phyloP scores from a whole-genome alignment of 1,140 invertebrate species.

The Drosophila nebulosa region DNA sequence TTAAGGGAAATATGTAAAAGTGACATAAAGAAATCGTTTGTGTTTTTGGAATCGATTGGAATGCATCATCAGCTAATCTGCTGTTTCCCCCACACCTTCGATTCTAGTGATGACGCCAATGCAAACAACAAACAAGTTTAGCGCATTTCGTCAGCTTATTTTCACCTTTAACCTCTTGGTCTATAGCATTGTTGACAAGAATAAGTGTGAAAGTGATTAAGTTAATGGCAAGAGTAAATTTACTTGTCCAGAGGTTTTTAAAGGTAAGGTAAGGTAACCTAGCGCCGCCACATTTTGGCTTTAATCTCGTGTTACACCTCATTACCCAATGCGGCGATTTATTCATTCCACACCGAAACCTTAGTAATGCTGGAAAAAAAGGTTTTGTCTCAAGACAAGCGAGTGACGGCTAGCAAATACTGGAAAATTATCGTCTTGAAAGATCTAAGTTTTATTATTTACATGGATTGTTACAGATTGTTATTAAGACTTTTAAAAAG shows the following conservation, averaged over 20 bases:
- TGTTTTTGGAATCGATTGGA: background rate
- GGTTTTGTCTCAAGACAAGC: background rate
- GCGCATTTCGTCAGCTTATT: background rate
- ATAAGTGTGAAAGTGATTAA: background rate
- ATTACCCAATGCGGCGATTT: background rate
- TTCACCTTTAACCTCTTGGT: background rate
- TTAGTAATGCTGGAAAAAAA: background rate
- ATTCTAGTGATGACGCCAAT: background rate
- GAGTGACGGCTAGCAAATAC: too few species aligned
- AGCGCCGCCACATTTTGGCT: background rate
- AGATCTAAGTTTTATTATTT: too few species aligned
- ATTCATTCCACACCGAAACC: background rate
- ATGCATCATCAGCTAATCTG: background rate
- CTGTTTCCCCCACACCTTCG: background rate
- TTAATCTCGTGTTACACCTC: background rate
- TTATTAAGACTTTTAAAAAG: too few species aligned
- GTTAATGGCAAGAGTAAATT: background rate
- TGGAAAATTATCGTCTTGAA: too few species aligned
- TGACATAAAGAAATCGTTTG: background rate
- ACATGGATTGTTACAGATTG: too few species aligned
- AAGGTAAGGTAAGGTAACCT: background rate
- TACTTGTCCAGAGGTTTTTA: background rate
- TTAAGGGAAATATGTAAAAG: conserved; percentile 14
- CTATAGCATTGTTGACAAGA: background rate
- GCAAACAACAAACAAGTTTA: background rate